Base-by-base conservation (phyloP, 2,113 vertebrate species). In the Takifugu flavidus region DNA sequence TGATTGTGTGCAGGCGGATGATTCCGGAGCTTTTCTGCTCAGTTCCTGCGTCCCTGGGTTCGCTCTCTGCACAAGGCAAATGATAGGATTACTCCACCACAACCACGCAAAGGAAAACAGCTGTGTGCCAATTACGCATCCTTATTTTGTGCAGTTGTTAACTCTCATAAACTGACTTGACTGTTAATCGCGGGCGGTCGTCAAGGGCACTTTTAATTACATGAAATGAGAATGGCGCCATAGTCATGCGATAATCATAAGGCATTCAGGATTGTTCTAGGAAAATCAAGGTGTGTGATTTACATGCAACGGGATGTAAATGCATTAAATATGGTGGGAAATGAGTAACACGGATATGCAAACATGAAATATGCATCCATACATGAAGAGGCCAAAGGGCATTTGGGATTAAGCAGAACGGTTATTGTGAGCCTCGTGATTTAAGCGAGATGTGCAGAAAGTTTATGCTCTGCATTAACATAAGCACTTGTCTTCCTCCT, bases 1-100 rank as follows among this genome's bases (percentile, higher is more conserved):
- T 99, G 79, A 99, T 99, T 28, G 96, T 99, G 80, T 99, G 97
- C 70, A 99, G 94, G 59, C 96, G 96, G 72, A 99, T 99, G 82
- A 99, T 98, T 61, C 97, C 97, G 29, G 96, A 96, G 87, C 92
- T 97, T 42, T 95, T 95, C 72, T 95, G 93, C 89, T 99, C 95
- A 1, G 94, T 96, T 49, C 96, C 97, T 57, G 96, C 96, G 78
- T 99, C 96, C 77, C 95, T 93, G 7, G 97, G 95, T 86, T 99
- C 96, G 77, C 95, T 98, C 88, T 94, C 97, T 99, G 78, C 25
- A 82, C 65, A 67, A 58, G 56, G 56, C 42, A 72, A 77, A 69
- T 0, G 51, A 80, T 67, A 68, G 3, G 20, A 66, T 77, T 53
- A 79, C 25, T 54, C 63, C 62, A 72, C 66, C 49, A 64, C 51